These are phyloP conservation scores for Solea solea DNA, from an alignment of 2,113 vertebrate genomes.

Conservation along the genomic window DNA sequence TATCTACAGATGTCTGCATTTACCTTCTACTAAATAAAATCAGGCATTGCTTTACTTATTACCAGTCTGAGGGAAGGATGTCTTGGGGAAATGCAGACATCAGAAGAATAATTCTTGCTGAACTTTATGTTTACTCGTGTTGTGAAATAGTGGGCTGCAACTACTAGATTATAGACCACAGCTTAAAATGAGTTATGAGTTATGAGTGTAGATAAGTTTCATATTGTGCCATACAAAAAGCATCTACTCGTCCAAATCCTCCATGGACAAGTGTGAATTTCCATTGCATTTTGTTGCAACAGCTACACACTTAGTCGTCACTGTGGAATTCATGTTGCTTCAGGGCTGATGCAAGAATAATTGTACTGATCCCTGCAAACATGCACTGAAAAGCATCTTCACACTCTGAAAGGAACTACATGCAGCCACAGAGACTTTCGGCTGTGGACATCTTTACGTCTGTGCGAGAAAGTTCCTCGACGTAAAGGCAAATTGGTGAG, in stretches of 20 bases:
- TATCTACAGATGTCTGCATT: background rate
- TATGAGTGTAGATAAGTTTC: background rate
- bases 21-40: background rate
- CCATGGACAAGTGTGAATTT: background rate
- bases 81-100: background rate
- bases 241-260: background rate
- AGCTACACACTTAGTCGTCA: background rate
- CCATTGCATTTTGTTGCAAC: conserved; percentile 3
- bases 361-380: background rate
- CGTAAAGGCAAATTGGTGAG: background rate
- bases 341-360: background rate
- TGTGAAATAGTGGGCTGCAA: background rate
- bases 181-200: background rate
- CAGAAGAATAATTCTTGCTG: conserved; percentile 4
- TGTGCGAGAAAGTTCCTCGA: background rate
- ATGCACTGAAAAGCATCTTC: conserved; percentile 5
- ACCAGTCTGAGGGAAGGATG: background rate
- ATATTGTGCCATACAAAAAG: background rate
- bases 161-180: background rate
- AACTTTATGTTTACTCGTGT: background rate
- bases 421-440: background rate
- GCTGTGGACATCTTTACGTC: background rate
- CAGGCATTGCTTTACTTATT: background rate
- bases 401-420: background rate
- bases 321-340: conserved; percentile 4